Base-by-base conservation (phyloP, 2,797 vertebrate species). In the Muscicapa comitata region DNA sequence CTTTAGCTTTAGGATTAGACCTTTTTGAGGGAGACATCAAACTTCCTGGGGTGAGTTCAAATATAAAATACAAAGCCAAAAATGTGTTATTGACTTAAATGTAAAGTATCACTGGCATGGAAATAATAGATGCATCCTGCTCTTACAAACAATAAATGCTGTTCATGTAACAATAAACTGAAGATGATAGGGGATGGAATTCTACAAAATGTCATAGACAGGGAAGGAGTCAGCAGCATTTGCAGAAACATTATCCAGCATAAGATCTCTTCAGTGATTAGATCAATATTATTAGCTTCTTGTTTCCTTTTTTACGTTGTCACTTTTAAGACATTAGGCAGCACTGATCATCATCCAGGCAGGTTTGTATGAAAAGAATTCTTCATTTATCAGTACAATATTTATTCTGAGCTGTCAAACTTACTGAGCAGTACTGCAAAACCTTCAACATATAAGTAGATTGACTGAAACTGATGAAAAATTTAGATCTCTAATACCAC, bases 1-100 rank as follows among this genome's bases (percentile, higher is more conserved):
- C 74, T 92, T 88, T 77, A 99, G 99, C 94, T 90, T 98, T 99
- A 75, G 98, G 98, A 25, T 89, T 99, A 84, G 93, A 99, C 87
- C 98, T 99, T 62, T 98, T 98, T 31, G 99, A 99, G 83, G 99
- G 99, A 72, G 99, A 99, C 97, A 99, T 99, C 93, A 97, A 95
- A 89, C 96, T 98, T 65, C 96, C 98, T 40, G 61, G 63, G 98
- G 99, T 99, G 85, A 96, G 98, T 97, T 88, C 28, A 80, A 86
- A 74, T 50, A 35, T 26, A 19, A 86, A 92, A 78, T 67, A 72
- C 51, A 35, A 84, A 90, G 29, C 28, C 29, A 82, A 75, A 61
- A 92, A 48, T 47, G 0, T 90, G 38, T 78, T 42, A 28, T 50
- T 85, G 66, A 53, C 21, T 59, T 80, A 68, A 88, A 76, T 16